Base-by-base conservation (phyloP, 1,140 invertebrate species). In the Mizuhopecten yessoensis region DNA sequence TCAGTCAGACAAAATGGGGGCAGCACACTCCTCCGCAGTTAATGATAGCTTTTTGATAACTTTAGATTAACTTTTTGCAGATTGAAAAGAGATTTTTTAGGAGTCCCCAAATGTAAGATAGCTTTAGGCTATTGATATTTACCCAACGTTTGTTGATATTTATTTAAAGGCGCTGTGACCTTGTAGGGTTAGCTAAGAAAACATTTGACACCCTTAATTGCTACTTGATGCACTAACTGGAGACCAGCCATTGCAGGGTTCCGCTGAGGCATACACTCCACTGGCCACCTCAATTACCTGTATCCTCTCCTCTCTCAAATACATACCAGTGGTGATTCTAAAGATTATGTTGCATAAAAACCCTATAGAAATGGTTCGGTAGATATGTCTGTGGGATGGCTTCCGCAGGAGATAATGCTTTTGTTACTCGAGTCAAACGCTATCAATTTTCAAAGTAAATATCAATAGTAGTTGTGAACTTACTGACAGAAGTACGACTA, bases 371-470 rank as follows among this genome's bases (percentile, higher is more conserved):
- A 29, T 75, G 11, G 23, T n/a, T 1, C 29, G 23, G 57, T 75
- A 5, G 17, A 23, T 75, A n/a, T 9, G 29, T 75, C 57, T 75
- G 57, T n/a, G 57, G 57, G 57, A 75, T 75, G 57, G 11, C 57
- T 75, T 75, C 29, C 3, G 57, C 2, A n/a, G 57, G 57, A 75
- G 57, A 75, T 75, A 75, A 75, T 75, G 23, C 57, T 29, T 75
- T 75, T 75, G 57, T 75, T n/a, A 75, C 23, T 75, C 45, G 57
- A 75, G 57, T 10, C 23, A 75, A 75, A 75, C 57, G 2, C 57
- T 75, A 75, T 75, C 57, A 75, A 75, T 75, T 75, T 75, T 75
- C 57, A 75, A 75, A 75, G 57, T 75, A 75, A 75, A 75, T 75
- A 75, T 29, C 57, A 75, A 75, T 75, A 75, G 23, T 17, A 29